Evolutionary conservation across 2,888 invertebrate genomes (phyloP).

Genomic region (Polymixis lichenea): DNA sequence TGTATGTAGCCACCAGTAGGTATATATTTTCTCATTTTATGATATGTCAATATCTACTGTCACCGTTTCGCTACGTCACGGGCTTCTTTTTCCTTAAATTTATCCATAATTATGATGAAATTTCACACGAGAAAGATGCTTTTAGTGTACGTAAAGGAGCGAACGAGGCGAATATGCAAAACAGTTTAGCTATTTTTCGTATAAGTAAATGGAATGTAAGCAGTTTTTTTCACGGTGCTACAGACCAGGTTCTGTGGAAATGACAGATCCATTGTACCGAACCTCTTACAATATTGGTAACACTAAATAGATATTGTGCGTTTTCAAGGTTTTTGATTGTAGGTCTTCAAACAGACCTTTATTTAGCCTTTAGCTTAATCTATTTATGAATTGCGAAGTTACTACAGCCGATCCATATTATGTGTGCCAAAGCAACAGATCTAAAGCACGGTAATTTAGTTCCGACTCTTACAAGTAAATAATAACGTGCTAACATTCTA

Average conservation of each 20-base stretch:
- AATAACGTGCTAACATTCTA: conserved; percentile 21
- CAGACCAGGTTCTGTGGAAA: neutral
- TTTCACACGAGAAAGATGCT: conserved; percentile 26
- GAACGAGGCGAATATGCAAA: conserved; percentile 25
- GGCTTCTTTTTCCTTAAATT: conserved; percentile 18
- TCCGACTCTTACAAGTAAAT: conserved; percentile 14
- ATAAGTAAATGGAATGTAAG: conserved; percentile 3
- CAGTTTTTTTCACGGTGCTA: neutral
- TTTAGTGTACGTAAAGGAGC: conserved; percentile 27
- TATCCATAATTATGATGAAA: conserved; percentile 30
- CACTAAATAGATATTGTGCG: neutral
- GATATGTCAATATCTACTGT: neutral
- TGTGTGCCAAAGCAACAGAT: neutral
- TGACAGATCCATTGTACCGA: neutral
- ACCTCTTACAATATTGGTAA: neutral
- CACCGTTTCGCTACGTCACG: neutral
- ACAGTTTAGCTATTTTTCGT: neutral
- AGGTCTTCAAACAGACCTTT: neutral
- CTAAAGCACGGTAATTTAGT: neutral
- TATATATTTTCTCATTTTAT: neutral
- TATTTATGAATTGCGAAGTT: neutral
- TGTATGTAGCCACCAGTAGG: neutral
- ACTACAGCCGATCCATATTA: neutral
- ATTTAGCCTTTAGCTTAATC: neutral
- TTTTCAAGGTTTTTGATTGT: neutral